Base-by-base conservation (phyloP, 2,113 vertebrate species). In the Urocitellus parryii region DNA sequence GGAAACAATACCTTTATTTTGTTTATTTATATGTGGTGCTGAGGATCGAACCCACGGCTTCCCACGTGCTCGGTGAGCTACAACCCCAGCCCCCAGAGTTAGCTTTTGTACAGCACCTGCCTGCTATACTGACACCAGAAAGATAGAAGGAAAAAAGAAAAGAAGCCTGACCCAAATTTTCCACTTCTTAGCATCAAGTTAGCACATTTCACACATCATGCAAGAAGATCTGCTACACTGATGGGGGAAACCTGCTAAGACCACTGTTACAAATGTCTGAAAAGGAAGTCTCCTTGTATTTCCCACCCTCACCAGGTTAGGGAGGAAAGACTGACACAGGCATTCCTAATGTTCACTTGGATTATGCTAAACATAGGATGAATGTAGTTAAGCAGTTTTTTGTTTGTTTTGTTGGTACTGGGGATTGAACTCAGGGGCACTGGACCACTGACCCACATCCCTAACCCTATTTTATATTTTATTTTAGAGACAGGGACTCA, bases 131-230 rank as follows among this genome's bases (percentile, higher is more conserved):
- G 70, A 74, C 11, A 72, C 53, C 18, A 37, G 17, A 72, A 65
- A 95, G 37, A 63, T 5, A 78, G 25, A 68, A 74, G 18, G 10
- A 78, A 37, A 6, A 6, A 61, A 88, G 45, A 87, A 51, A 25
- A 76, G 88, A 61, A 78, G 34, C 29, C 42, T 79, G 29, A 77
- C 24, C 9, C 45, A 77, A 96, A 82, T 17, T 88, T 51, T 84
- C 27, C 37, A 58, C 74, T 90, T 77, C 77, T 95, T 96, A 65
- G 32, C 53, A 85, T 68, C 29, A 70, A n/a, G 37, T 72, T 48
- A 51, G 17, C 16, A 91, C 11, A 58, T 25, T 83, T 90, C 34
- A 53, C 58, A 56, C 4, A 74, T 29, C 12, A 80, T 13, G 8
- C 14, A 72, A 45, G 78, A 88, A 56, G 18, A 90, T 34, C 3